Base-by-base conservation (phyloP, 2,888 invertebrate species). In the Galerucella pusilla region DNA sequence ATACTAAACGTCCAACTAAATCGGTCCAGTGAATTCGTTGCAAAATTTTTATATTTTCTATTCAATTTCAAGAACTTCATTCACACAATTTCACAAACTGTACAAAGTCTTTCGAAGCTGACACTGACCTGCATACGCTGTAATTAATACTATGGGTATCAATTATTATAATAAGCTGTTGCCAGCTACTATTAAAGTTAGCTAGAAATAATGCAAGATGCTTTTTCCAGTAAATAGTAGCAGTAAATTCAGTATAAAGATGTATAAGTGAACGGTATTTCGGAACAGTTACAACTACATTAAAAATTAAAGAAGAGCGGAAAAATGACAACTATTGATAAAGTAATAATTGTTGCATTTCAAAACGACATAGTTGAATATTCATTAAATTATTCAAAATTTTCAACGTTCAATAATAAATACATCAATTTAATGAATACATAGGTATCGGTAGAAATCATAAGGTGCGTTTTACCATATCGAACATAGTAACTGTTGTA, bases 361-460 rank as follows among this genome's bases (percentile, higher is more conserved):
- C 71, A 75, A 72, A 68, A 68, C 71, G 49, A 68, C 71, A 9
- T 68, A 64, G 59, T 71, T 64, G 64, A 16, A 64, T 60, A 71
- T 75, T 72, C 65, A 71, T 61, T 71, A 52, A 71, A 71, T 71
- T 65, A 71, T 71, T 71, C 65, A 71, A 71, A 57, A 20, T 64
- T 57, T 46, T 57, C 45, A 45, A 54, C 57, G 65, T 71, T 65
- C 54, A 59, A 71, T 71, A 54, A 71, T 63, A 64, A n/a, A n/a
- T n/a, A n/a, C 54, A 60, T 71, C 54, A 35, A 71, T 64, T 71
- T 52, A 63, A 60, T 60, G 16, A 60, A 49, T 61, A 63, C 64
- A 16, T 71, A 54, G 52, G 54, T 54, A 42, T 71, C 20, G 16
- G 54, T 42, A 35, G 71, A 71, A 57, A 71, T 71, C 28, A 71